Conservation (phyloP, 2,888 invertebrate species). For the Anaspis maculata region DNA sequence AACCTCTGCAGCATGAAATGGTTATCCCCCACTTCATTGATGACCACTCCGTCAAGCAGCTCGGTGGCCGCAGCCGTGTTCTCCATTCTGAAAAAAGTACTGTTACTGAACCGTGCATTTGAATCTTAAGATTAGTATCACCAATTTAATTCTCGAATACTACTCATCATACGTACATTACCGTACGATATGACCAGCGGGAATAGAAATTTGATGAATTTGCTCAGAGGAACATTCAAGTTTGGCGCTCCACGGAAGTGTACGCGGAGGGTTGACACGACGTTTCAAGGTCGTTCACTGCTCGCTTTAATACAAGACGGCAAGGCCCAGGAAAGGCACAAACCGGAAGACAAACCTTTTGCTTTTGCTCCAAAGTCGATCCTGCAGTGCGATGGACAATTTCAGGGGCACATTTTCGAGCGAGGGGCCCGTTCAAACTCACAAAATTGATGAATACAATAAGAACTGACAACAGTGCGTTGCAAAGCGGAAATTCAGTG, state of each 20-base stretch:
- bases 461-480: slow-evolving; percentile 45
- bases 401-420: slow-evolving; percentile 10
- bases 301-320: slow-evolving; percentile 11
- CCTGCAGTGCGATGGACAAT: neutral
- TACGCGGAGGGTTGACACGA: slow-evolving; percentile 32
- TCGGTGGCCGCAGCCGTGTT: slow-evolving; percentile 24
- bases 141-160: too few species aligned
- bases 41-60: slow-evolving; percentile 37
- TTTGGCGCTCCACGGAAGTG: slow-evolving; percentile 28
- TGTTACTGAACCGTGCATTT: too few species aligned
- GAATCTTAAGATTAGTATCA: too few species aligned
- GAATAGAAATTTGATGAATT: too few species aligned
- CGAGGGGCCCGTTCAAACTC: slow-evolving; percentile 12
- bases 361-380: too few species aligned
- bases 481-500: slow-evolving; percentile 6
- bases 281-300: slow-evolving; percentile 38
- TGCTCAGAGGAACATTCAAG: slow-evolving; percentile 18
- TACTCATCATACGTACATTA: too few species aligned
- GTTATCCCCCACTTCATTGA: slow-evolving; percentile 29
- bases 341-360: too few species aligned
- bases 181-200: too few species aligned
- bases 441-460: slow-evolving; percentile 29
- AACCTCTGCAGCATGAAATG: slow-evolving; percentile 40
- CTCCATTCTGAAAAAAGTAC: too few species aligned
- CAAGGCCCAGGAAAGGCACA: neutral